Evolutionary conservation across 2,113 vertebrate genomes (phyloP).

Genomic region (Parus major): DNA sequence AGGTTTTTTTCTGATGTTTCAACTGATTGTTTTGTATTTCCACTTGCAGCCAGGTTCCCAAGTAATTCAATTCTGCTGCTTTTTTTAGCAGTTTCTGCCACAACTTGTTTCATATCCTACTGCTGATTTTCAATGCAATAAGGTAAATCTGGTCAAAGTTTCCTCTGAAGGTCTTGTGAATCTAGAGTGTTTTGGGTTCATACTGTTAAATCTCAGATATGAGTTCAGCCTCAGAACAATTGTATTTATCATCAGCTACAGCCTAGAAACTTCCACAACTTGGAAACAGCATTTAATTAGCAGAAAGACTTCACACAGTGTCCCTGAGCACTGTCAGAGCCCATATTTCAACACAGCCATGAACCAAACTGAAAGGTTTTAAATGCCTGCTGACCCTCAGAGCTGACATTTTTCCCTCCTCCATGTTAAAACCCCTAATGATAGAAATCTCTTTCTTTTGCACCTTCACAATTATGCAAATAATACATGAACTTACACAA

Average conservation of each 20-base stretch:
- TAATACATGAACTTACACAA: neutral
- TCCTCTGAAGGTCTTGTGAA: neutral
- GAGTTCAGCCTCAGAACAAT: neutral
- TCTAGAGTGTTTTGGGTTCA: neutral
- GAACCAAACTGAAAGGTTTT: neutral
- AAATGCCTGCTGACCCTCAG: neutral
- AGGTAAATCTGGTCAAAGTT: neutral
- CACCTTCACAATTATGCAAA: neutral
- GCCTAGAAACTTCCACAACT: neutral
- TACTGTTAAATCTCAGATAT: neutral
- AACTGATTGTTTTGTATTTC: neutral
- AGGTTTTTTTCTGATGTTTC: neutral
- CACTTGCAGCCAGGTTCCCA: neutral
- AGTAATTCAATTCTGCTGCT: neutral
- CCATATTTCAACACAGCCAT: accelerated
- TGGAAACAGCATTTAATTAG: neutral
- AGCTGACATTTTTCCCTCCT: neutral
- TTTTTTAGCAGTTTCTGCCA: neutral
- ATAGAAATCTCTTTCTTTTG: neutral
- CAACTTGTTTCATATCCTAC: accelerated
- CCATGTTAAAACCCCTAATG: neutral
- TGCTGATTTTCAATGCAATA: neutral
- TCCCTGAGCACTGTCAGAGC: neutral
- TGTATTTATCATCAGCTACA: neutral
- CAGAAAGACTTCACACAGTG: neutral